phyloP scores from a whole-genome alignment of 2,888 invertebrate genomes.

The Rapana venosa region DNA sequence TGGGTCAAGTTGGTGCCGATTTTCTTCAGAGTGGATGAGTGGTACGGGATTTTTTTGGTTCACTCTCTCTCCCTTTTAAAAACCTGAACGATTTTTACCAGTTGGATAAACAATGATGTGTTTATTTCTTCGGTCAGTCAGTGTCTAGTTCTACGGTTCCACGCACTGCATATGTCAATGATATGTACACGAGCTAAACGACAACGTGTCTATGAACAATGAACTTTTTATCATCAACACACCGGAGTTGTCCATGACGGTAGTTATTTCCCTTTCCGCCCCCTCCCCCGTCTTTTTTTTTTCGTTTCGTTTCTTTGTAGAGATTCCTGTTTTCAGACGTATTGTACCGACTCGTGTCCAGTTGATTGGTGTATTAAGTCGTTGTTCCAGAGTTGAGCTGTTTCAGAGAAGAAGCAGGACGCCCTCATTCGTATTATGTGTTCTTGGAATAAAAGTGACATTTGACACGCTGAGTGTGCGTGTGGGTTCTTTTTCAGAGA shows the following conservation, averaged over 20 bases:
- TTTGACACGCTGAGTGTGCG: not conserved
- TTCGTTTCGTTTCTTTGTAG: not conserved
- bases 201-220: not conserved
- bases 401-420: not conserved
- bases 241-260: not conserved
- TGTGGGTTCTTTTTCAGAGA: too few species aligned
- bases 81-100: too few species aligned
- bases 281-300: not conserved
- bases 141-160: not conserved
- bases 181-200: not conserved
- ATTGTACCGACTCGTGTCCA: not conserved
- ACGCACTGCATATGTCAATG: not conserved
- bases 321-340: slow-evolving; percentile 9
- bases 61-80: too few species aligned
- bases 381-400: not conserved
- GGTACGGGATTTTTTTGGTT: too few species aligned
- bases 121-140: too few species aligned
- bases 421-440: slow-evolving; percentile 15
- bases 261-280: too few species aligned
- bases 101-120: too few species aligned
- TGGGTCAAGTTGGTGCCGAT: too few species aligned
- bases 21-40: too few species aligned
- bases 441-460: slow-evolving; percentile 30
- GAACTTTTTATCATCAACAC: not conserved
- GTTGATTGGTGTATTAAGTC: slow-evolving; percentile 20